Evolutionary conservation across 2,113 vertebrate species (phyloP).

Genomic region (Dasyprocta punctata): DNA sequence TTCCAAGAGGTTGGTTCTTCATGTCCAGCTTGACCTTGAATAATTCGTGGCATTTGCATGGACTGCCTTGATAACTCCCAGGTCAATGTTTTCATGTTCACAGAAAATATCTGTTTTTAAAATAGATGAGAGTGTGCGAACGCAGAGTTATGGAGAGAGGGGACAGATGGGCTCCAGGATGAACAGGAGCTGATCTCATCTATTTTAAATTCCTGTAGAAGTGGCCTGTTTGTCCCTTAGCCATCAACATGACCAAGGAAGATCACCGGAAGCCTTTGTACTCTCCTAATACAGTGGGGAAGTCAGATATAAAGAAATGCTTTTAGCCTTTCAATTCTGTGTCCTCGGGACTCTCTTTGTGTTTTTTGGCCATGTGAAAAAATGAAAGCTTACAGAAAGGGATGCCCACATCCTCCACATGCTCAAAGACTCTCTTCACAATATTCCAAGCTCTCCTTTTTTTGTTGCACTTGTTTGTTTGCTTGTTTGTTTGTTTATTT

Average conservation of each 20-base stretch:
- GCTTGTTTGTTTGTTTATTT: too few relatives aligned
- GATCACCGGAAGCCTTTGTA: not conserved
- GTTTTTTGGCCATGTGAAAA: not conserved
- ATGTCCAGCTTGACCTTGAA: not conserved
- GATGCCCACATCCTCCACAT: not conserved
- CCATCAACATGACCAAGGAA: not conserved
- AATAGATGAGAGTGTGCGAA: not conserved
- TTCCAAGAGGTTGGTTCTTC: not conserved
- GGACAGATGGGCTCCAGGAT: not conserved
- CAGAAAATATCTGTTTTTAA: not conserved
- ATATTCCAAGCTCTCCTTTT: not conserved
- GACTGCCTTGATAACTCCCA: not conserved
- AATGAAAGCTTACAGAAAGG: not conserved
- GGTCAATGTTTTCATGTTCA: not conserved
- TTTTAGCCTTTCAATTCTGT: not conserved
- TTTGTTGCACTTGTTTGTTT: not conserved
- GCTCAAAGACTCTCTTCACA: not conserved
- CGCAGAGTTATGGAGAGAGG: not conserved
- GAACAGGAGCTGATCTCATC: not conserved
- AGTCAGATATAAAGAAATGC: fast-evolving
- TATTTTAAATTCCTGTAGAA: not conserved
- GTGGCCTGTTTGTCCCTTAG: not conserved
- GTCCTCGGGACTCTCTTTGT: not conserved
- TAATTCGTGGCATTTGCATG: not conserved
- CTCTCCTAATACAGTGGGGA: not conserved